Evolutionary conservation across 2,113 vertebrate species (phyloP).

Genomic region (Paradisaea rubra): DNA sequence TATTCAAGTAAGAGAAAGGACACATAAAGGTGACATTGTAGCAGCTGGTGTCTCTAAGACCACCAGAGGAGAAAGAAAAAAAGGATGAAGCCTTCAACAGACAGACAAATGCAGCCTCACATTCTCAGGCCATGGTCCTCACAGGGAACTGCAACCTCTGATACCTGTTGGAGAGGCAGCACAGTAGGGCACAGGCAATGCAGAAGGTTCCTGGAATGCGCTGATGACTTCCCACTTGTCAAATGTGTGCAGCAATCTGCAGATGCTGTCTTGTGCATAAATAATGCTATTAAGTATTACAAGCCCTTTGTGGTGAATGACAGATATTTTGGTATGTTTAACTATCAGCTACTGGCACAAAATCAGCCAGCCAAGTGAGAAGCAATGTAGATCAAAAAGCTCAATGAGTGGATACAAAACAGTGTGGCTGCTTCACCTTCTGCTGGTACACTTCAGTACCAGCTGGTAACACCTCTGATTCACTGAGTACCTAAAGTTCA

Average conservation of each 20-base stretch:
- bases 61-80: neutral
- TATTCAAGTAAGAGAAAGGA: neutral
- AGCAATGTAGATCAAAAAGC: neutral
- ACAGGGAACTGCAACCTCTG: neutral
- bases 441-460: neutral
- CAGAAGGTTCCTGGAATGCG: neutral
- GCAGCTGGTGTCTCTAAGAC: neutral
- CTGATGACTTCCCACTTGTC: neutral
- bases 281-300: neutral
- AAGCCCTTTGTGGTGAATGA: neutral
- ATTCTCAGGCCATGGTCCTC: neutral
- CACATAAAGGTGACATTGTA: neutral
- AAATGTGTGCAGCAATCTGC: neutral
- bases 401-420: neutral
- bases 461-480: neutral
- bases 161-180: neutral
- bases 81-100: neutral
- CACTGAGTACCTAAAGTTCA: neutral
- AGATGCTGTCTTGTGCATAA: neutral
- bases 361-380: neutral
- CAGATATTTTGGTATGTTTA: neutral
- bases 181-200: neutral
- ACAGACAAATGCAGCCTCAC: neutral
- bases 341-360: neutral
- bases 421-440: neutral